Conservation (phyloP, 2,888 invertebrate species). For the Buathra laborator region DNA sequence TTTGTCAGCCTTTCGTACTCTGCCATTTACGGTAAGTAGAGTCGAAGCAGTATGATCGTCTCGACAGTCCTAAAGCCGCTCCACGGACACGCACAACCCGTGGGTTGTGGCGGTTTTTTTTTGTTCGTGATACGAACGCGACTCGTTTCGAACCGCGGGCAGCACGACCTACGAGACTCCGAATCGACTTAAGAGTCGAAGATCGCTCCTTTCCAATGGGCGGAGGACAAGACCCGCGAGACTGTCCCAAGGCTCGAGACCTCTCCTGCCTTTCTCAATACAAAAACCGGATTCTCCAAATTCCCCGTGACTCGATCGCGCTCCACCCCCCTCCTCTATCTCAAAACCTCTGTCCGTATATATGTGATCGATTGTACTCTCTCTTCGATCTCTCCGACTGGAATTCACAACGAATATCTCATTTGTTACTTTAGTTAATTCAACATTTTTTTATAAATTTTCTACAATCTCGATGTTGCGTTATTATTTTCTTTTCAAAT, state of each 20-base stretch:
- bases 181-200: slow-evolving; percentile 70
- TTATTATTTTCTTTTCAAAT: no score
- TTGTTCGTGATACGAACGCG: slow-evolving; percentile 15
- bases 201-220: slow-evolving; percentile 66
- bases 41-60: slow-evolving; percentile 19
- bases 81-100: slow-evolving; percentile 3
- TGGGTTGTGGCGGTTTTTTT: slow-evolving; percentile 40
- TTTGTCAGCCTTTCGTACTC: slow-evolving; percentile 2
- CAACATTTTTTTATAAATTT: background rate
- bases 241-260: slow-evolving; percentile 63
- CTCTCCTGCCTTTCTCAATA: slow-evolving; percentile 68
- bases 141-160: slow-evolving; percentile 42
- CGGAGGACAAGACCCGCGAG: slow-evolving; percentile 46
- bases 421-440: slow-evolving; percentile 31
- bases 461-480: no score
- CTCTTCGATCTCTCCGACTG: slow-evolving; percentile 62
- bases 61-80: slow-evolving; percentile 14
- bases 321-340: background rate
- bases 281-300: slow-evolving; percentile 70
- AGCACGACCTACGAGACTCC: slow-evolving; percentile 70
- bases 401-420: slow-evolving; percentile 49
- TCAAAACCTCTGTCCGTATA: slow-evolving; percentile 19
- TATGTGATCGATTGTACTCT: slow-evolving; percentile 65
- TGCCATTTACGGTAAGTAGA: slow-evolving; percentile 36
- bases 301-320: slow-evolving; percentile 63